Percentiles rank a stretch among this genome's conserved stretches.
These are phyloP conservation scores for Eudemis profundana DNA, from an alignment of 2,888 invertebrate genomes.

Conservation along the genomic window DNA sequence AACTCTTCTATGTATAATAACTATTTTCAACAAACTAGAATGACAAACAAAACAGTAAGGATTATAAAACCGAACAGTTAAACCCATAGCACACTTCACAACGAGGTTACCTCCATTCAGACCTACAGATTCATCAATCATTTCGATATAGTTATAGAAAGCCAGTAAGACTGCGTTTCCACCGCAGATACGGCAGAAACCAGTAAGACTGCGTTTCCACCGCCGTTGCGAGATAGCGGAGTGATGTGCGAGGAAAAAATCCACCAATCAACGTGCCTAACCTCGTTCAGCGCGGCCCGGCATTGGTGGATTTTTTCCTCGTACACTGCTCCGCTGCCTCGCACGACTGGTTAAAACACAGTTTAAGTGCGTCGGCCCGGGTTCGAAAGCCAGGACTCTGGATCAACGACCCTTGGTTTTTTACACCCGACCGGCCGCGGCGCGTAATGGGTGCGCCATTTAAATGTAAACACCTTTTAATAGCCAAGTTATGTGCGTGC, in stretches of 20 bases:
- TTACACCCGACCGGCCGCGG: slow-evolving; percentile 52
- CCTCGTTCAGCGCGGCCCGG: too few relatives aligned
- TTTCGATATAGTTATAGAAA: slow-evolving; percentile 54
- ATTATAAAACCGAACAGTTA: not conserved
- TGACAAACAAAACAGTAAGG: not conserved
- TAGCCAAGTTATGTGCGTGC: slow-evolving; percentile 50
- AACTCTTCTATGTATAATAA: too few relatives aligned
- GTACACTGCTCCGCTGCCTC: too few relatives aligned
- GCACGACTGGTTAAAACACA: too few relatives aligned
- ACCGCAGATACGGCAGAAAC: too few relatives aligned
- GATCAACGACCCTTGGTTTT: slow-evolving; percentile 80
- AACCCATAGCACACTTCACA: slow-evolving; percentile 12
- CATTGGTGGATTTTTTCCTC: too few relatives aligned
- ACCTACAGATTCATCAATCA: slow-evolving; percentile 55
- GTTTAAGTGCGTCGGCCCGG: slow-evolving; percentile 71
- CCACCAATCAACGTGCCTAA: too few relatives aligned
- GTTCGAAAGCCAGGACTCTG: slow-evolving; percentile 65
- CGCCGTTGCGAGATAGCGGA: too few relatives aligned
- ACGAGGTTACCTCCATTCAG: slow-evolving; percentile 21
- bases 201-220: too few relatives aligned
- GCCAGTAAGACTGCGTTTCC: too few relatives aligned
- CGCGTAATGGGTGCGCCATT: slow-evolving; percentile 59
- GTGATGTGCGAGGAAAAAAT: too few relatives aligned
- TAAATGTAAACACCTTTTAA: slow-evolving; percentile 52
- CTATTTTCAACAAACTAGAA: not conserved